A percentile compares a stretch with the other conserved stretches of the same genome.
Conservation (phyloP, 1,140 invertebrate species). For the Tetranychus urticae region DNA sequence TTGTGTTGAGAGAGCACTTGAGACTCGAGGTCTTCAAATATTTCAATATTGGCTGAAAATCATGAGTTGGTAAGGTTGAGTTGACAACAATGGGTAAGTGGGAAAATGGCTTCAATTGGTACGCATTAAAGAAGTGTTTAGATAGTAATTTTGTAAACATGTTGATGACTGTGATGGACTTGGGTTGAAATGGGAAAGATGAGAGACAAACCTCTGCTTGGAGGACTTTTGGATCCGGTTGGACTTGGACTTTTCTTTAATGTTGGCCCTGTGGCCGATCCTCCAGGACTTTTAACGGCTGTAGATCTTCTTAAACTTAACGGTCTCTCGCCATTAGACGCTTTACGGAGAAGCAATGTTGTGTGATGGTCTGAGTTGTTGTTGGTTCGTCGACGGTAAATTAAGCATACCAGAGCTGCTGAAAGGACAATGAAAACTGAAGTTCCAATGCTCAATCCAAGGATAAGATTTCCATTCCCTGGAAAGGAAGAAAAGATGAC, state of each 20-base stretch:
- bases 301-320: slow-evolving; percentile 34
- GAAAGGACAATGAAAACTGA: slow-evolving; percentile 29
- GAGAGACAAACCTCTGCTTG: slow-evolving; percentile 8
- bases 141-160: too few relatives aligned
- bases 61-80: too few relatives aligned
- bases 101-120: too few relatives aligned
- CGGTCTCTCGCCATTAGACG: slow-evolving; percentile 23
- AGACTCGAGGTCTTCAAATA: too few relatives aligned
- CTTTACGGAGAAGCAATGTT: slow-evolving; percentile 1
- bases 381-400: slow-evolving; percentile 23
- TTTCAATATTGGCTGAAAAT: too few relatives aligned
- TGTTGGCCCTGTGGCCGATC: slow-evolving; percentile 36
- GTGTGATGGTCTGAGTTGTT: slow-evolving; percentile 4
- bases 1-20: too few relatives aligned
- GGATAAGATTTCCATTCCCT: not conserved
- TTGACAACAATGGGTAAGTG: too few relatives aligned
- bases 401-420: slow-evolving; percentile 31
- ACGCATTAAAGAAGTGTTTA: too few relatives aligned
- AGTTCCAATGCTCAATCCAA: slow-evolving; percentile 24
- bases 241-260: slow-evolving; percentile 67
- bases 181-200: not conserved
- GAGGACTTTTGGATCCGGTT: slow-evolving; percentile 31
- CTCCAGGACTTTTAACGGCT: slow-evolving; percentile 37
- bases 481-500: not conserved
- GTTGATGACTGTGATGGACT: not conserved